Base-by-base conservation (phyloP, 30 jellyfish, hydroid and myxozoan genomes). In the Catostylus mosaicus region DNA sequence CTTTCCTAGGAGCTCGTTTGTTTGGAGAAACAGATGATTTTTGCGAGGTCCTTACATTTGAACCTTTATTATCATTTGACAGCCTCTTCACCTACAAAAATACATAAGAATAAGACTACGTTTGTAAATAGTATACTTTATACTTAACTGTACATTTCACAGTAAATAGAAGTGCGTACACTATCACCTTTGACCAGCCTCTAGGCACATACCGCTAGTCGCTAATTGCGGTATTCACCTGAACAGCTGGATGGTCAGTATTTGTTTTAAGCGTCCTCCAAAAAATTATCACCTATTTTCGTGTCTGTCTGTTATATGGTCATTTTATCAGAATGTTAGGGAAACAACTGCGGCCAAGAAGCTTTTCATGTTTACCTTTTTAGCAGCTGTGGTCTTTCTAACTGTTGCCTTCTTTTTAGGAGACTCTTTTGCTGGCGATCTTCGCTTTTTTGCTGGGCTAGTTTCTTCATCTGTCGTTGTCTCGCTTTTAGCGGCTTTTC, bases 351-450 rank as follows among this genome's bases (percentile, higher is more conserved):
- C 14, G 54, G 14, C 54, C 14, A 14, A 40, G 14, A 40, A 40
- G 14, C n/a, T n/a, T n/a, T n/a, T n/a, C n/a, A 43, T 43, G 56
- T n/a, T 6, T 52, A 52, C 67, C 67, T 52, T 16, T 20, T 52
- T 52, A 52, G 67, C 27, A n/a, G 24, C 5, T 27, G 65, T 8
- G 11, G 30, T 34, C 62, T 36, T 73, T 43, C 51, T 73, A 1
- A 26, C 72, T 9, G 84, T 33, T n/a, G 26, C 30, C 54, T 24
- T 6, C 37, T 32, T 50, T 32, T n/a, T 5, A 19, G 86, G 37
- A 11, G 86, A 36, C 9, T 32, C 63, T 36, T 57, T 52, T 1
- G 75, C 34, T 16, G 75, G 75, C 6, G 83, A 71, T 37, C 60
- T 73, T 73, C 11, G 78, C 35, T 33, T 40, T 14, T 5, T 14